Base-by-base conservation (phyloP, 2,888 invertebrate species). In the Lasius platythorax region DNA sequence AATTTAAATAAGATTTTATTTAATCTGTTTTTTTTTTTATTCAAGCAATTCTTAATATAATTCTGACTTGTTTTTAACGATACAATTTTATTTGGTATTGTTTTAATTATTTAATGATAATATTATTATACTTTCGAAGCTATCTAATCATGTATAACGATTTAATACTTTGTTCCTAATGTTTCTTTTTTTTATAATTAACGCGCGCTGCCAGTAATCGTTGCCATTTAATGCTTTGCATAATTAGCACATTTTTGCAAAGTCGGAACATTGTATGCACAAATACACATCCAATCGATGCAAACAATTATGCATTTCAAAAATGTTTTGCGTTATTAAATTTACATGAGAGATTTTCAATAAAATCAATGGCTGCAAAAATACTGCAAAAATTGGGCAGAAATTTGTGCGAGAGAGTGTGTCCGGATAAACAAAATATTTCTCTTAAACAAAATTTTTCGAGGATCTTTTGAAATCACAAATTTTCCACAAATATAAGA, bases 401-500 rank as follows among this genome's bases (percentile, higher is more conserved):
- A 58, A 43, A 43, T 58, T 78, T 50, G 18, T 43, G 11, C 40
- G 15, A 43, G 11, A 12, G 3, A 46, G 3, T 30, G 1, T 56
- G 2, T 68, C 23, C 11, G 58, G 6, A 28, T 72, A 72, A 81
- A 72, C 79, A 61, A 72, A 72, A 81, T 72, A 50, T 81, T 81
- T 81, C 46, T 46, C 3, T 12, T 33, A 46, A 53, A 53, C 8
- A n/a, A 53, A 53, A 53, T 70, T 79, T 72, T 5, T 33, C 12
- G 61, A 9, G 18, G 23, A 72, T 28, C 46, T 50, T 61, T 70
- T 28, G 82, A 84, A 81, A 82, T 82, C 81, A 82, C 68, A 84
- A 84, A 84, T 84, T 84, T 84, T n/a, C 12, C 58, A 28, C 50
- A n/a, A 82, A 56, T 61, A 73, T 61, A 67, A 67, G 53, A 70